Conservation (phyloP, 2,888 invertebrate species). For the Rhamphomyia laevipes region DNA sequence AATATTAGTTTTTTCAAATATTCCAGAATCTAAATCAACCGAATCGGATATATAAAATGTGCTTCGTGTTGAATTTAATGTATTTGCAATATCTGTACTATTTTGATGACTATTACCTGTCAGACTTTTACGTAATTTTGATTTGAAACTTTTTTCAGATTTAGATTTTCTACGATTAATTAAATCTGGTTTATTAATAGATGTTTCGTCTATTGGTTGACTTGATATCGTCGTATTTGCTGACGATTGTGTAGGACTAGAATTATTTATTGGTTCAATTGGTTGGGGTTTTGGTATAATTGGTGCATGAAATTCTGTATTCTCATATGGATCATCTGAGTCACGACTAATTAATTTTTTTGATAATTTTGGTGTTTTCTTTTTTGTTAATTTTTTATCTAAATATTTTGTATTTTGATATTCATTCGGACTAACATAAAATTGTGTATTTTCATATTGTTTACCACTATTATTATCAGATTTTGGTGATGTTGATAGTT, state of each 20-base stretch:
- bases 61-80: constrained; percentile 48
- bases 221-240: constrained; percentile 14
- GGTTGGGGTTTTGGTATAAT: constrained; percentile 9
- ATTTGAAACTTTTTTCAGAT: constrained; percentile 44
- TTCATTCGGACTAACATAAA: constrained; percentile 22
- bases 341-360: constrained; percentile 8
- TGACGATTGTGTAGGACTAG: constrained; percentile 28
- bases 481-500: constrained; percentile 24
- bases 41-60: constrained; percentile 58
- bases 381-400: constrained; percentile 4
- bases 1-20: constrained; percentile 33
- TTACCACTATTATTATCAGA: constrained; percentile 19
- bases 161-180: constrained; percentile 37
- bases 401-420: constrained; percentile 18
- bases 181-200: constrained; percentile 11
- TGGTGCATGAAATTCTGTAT: constrained; percentile 23
- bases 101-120: constrained; percentile 22
- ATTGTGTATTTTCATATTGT: constrained; percentile 31
- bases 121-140: constrained; percentile 47
- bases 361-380: constrained; percentile 11
- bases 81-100: constrained; percentile 34
- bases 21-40: constrained; percentile 51
- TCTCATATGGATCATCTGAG: constrained; percentile 24
- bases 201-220: constrained; percentile 8
- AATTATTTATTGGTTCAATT: not conserved